Base-by-base conservation (phyloP, 2,113 vertebrate genomes). In the Seriola quinqueradiata region DNA sequence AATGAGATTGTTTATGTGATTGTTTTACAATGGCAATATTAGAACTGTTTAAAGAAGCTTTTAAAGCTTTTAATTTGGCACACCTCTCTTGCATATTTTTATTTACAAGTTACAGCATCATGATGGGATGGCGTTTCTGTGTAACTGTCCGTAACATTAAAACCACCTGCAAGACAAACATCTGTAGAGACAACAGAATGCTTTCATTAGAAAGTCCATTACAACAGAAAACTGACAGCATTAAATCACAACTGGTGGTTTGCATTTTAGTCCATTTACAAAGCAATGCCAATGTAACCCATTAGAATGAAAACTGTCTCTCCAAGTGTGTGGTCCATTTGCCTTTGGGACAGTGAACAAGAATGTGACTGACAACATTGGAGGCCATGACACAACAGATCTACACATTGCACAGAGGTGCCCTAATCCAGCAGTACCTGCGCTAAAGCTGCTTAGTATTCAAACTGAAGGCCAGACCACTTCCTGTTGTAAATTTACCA, bases 371-470 rank as follows among this genome's bases (percentile, higher is more conserved):
- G 40, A 69, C 71, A 71, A 72, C 50, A 36, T 38, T 34, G 72
- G 44, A 87, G 70, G 83, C 61, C 13, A 2, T 48, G 32, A 82
- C 58, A 81, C 82, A 85, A 36, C 73, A 84, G 68, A 85, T 89
- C 77, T 61, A 66, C 65, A 80, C 75, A 87, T 90, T 81, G 85
- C 82, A 84, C 42, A 68, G 75, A 81, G 84, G 55, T 87, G 80
- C 79, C 36, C 58, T 91, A 92, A 93, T 93, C 88, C 89, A 81
- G 77, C 40, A 25, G 57, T 70, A 71, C 77, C 82, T 78, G 52
- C 55, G 50, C 81, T 60, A 90, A 93, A 93, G 88, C 89, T 78
- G 89, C 91, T 94, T 93, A 93, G 88, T 90, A 81, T 91, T 65
- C 60, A 19, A 87, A 55, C 21, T 32, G n/a, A 71, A 63, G 60